phyloP scores from a whole-genome alignment of 2,888 invertebrate genomes.

The Drosophila mimica region DNA sequence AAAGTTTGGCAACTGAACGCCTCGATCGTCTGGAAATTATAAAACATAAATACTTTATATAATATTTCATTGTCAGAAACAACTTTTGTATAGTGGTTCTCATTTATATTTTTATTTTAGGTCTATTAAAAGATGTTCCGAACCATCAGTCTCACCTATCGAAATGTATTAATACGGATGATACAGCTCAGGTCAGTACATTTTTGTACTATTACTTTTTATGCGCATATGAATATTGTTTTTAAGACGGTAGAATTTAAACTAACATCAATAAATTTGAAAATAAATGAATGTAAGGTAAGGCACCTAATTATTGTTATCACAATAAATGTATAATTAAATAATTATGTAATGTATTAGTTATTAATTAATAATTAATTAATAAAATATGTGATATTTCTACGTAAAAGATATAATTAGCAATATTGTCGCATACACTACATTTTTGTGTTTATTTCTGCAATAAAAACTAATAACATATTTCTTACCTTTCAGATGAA shows the following conservation, averaged over 20 bases:
- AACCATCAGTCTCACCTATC: slow-evolving; percentile 89
- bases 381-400: background rate
- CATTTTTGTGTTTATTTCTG: background rate
- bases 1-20: too few relatives aligned
- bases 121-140: slow-evolving; percentile 90
- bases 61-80: background rate
- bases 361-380: too few relatives aligned
- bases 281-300: background rate
- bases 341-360: background rate
- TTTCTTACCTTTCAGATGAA: slow-evolving; percentile 88
- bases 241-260: background rate
- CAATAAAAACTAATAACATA: background rate
- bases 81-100: background rate
- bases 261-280: background rate
- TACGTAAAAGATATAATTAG: background rate
- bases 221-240: background rate
- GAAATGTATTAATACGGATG: slow-evolving; percentile 88
- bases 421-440: background rate
- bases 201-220: too few relatives aligned
- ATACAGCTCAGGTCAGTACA: slow-evolving; percentile 89
- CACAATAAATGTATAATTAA: background rate
- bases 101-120: slow-evolving; percentile 50
- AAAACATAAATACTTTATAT: too few relatives aligned
- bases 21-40: too few relatives aligned
- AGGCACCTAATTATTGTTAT: background rate